A percentile compares a stretch with the other conserved stretches of the same genome.
phyloP scores from a whole-genome alignment of 1,140 invertebrate genomes.

The Euschistus heros region DNA sequence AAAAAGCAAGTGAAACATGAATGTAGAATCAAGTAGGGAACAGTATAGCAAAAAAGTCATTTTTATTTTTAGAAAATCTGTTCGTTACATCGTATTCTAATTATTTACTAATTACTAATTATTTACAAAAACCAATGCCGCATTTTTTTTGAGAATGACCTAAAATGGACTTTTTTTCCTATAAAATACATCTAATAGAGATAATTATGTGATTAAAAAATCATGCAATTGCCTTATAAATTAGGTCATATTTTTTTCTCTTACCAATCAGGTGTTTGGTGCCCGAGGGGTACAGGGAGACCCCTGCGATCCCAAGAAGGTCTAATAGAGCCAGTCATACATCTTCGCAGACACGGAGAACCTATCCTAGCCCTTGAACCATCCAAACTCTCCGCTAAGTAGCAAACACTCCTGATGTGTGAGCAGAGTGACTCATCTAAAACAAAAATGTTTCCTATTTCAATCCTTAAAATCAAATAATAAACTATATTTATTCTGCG shows the following conservation, averaged over 20 bases:
- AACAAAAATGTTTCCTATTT: constrained; percentile 17
- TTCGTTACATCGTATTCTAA: too few species aligned
- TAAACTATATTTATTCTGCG: too few species aligned
- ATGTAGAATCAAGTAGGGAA: too few species aligned
- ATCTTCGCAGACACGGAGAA: constrained; percentile 53
- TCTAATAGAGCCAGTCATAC: constrained; percentile 35
- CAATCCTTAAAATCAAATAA: too few species aligned
- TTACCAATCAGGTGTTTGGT: constrained; percentile 44
- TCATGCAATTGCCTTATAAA: not conserved
- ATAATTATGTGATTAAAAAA: not conserved
- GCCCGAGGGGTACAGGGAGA: constrained; percentile 41
- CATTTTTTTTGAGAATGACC: too few species aligned
- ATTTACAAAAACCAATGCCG: too few species aligned
- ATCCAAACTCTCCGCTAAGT: constrained; percentile 52
- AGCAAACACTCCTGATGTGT: constrained; percentile 62
- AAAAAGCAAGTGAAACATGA: too few species aligned
- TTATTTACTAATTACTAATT: too few species aligned
- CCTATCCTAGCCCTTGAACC: constrained; percentile 39
- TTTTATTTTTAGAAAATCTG: too few species aligned
- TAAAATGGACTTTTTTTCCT: too few species aligned
- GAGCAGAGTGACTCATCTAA: constrained; percentile 57
- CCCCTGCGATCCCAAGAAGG: constrained; percentile 32
- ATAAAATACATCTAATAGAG: too few species aligned
- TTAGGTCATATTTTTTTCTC: constrained; percentile 3
- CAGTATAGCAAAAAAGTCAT: too few species aligned